Evolutionary conservation across 2,797 vertebrate genomes (phyloP).

Genomic region (Cheracebus regulus): DNA sequence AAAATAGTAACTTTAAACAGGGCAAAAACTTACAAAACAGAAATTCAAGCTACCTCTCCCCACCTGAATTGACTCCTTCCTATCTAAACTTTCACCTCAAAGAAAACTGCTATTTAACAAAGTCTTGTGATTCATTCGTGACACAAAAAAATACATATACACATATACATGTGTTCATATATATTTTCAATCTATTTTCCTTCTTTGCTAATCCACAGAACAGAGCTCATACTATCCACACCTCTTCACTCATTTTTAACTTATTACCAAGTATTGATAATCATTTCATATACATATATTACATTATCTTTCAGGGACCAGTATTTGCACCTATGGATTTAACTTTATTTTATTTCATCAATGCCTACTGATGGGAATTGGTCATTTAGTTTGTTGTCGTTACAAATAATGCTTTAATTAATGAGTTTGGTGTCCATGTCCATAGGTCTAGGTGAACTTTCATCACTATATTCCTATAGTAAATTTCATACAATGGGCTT

Average conservation of each 20-base stretch:
- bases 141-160: background rate
- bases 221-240: background rate
- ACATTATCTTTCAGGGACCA: background rate
- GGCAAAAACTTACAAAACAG: background rate
- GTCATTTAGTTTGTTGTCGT: background rate
- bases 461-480: background rate
- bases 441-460: background rate
- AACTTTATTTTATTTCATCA: background rate
- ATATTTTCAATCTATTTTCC: background rate
- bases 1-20: background rate
- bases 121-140: background rate
- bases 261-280: background rate
- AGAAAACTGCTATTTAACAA: background rate
- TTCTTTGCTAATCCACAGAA: background rate
- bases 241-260: background rate
- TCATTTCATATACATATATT: background rate
- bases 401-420: background rate
- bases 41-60: background rate
- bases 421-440: background rate
- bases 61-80: background rate
- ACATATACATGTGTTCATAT: background rate
- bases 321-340: background rate
- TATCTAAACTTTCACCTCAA: background rate
- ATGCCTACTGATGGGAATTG: background rate
- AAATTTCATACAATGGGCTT: background rate